Evolutionary conservation across 2,888 invertebrate species (phyloP).

Genomic region (Rhagophthalmus giganteus): DNA sequence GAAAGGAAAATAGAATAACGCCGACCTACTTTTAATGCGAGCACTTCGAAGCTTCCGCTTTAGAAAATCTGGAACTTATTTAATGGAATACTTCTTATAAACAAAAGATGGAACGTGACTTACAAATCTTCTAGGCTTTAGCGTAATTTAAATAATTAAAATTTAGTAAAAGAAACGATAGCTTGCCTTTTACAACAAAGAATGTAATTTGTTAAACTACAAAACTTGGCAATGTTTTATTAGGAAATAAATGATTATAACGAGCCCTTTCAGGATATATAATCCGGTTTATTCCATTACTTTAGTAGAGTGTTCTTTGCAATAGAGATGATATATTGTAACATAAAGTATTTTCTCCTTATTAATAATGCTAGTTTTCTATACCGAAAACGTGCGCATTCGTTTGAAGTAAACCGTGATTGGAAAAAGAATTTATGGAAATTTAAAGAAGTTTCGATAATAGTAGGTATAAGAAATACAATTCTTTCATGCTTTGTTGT

Average conservation of each 20-base stretch:
- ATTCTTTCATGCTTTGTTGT: too few species aligned
- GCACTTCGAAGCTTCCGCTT: too few species aligned
- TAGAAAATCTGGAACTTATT: too few species aligned
- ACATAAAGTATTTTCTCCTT: slow-evolving; percentile 1
- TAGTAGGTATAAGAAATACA: too few species aligned
- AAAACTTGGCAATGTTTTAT: not conserved
- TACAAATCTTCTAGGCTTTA: too few species aligned
- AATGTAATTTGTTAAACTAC: not conserved
- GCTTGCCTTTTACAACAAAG: not conserved
- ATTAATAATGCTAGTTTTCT: not conserved
- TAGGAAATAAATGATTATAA: not conserved
- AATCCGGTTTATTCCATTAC: not conserved
- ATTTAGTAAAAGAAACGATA: not conserved
- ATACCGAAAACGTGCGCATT: not conserved
- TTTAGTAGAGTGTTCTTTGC: slow-evolving; percentile 1
- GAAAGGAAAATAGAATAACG: not conserved
- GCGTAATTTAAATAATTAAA: not conserved
- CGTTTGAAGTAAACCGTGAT: not conserved
- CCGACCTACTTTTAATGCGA: not conserved
- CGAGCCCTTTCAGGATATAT: not conserved
- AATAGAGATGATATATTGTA: not conserved
- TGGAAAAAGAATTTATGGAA: too few species aligned
- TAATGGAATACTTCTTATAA: too few species aligned
- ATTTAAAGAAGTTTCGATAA: too few species aligned
- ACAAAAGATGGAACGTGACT: too few species aligned